phyloP scores from a whole-genome alignment of 2,888 invertebrate genomes.

The Cosmia trapezina region DNA sequence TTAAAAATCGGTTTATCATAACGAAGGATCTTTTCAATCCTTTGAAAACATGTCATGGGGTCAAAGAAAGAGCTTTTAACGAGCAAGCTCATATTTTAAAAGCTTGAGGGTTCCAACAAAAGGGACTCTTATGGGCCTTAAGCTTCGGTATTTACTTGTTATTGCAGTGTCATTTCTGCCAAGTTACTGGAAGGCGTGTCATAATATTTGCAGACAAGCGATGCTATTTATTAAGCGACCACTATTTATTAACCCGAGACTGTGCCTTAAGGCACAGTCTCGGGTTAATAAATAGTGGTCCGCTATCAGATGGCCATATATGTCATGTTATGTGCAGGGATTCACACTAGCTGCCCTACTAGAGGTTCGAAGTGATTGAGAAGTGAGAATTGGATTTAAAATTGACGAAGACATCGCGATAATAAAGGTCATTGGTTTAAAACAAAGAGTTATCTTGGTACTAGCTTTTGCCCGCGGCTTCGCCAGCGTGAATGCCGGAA shows the following conservation, averaged over 20 bases:
- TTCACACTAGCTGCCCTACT: constrained; percentile 55
- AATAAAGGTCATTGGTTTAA: neutral
- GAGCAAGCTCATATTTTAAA: constrained; percentile 33
- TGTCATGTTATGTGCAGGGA: constrained; percentile 56
- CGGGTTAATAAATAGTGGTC: constrained; percentile 42
- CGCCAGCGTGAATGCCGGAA: too few relatives aligned
- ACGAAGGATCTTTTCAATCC: constrained; percentile 16
- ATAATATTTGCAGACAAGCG: constrained; percentile 52
- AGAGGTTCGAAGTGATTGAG: constrained; percentile 9
- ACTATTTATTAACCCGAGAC: too few relatives aligned
- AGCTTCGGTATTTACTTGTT: constrained; percentile 8
- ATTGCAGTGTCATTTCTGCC: constrained; percentile 40
- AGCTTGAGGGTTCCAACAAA: constrained; percentile 26
- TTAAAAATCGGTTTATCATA: neutral
- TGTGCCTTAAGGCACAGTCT: constrained; percentile 41
- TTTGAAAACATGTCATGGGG: constrained; percentile 29
- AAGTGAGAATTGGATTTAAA: constrained; percentile 25
- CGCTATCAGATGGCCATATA: constrained; percentile 60
- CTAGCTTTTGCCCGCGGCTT: too few relatives aligned
- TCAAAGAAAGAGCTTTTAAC: constrained; percentile 32
- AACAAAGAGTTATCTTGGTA: neutral
- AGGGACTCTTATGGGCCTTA: neutral
- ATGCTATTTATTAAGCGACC: too few relatives aligned
- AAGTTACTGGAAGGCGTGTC: constrained; percentile 37
- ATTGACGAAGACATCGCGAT: neutral